phyloP scores from a whole-genome alignment of 1,140 invertebrate species.

The Ceratoteleas bidentatus region DNA sequence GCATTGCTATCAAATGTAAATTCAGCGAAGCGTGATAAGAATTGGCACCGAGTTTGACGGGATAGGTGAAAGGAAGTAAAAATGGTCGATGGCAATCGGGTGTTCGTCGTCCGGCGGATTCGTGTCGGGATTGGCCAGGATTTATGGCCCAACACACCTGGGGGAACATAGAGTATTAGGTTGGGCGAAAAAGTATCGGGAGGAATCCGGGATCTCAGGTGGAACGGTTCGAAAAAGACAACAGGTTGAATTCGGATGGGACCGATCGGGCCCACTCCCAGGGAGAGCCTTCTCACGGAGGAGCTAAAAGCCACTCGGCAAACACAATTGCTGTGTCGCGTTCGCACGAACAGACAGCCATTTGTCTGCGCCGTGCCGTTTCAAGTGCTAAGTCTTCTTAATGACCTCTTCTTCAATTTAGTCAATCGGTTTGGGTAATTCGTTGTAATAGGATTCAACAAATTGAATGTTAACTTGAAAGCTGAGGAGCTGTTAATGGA shows the following conservation, averaged over 20 bases:
- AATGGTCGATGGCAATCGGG: conserved; percentile 27
- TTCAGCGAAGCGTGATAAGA: conserved; percentile 11
- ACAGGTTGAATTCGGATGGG: conserved; percentile 21
- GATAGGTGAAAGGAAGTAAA: conserved; percentile 27
- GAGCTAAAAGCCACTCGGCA: conserved; percentile 9
- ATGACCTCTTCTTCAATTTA: conserved; percentile 22
- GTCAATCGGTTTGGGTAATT: background rate
- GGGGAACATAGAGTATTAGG: conserved; percentile 32
- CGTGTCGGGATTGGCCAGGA: conserved; percentile 43
- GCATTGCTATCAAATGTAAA: too few species aligned
- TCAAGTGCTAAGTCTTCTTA: conserved; percentile 8
- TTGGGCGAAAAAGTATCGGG: conserved; percentile 23
- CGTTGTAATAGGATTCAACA: background rate
- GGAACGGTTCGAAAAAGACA: conserved; percentile 27
- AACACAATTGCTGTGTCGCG: conserved; percentile 22
- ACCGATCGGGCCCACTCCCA: conserved; percentile 12
- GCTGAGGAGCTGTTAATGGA: too few species aligned
- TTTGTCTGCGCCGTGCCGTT: conserved; percentile 27
- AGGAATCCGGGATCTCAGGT: conserved; percentile 32
- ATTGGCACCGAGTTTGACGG: conserved; percentile 10
- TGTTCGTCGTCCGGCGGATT: conserved; percentile 28
- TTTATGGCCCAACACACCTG: conserved; percentile 47
- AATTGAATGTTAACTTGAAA: background rate
- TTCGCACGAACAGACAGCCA: conserved; percentile 27
- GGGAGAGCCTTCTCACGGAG: conserved; percentile 36